These are phyloP conservation scores for Pangasius krempfi DNA, from an alignment of 2,797 vertebrate species.

Conservation along the genomic window DNA sequence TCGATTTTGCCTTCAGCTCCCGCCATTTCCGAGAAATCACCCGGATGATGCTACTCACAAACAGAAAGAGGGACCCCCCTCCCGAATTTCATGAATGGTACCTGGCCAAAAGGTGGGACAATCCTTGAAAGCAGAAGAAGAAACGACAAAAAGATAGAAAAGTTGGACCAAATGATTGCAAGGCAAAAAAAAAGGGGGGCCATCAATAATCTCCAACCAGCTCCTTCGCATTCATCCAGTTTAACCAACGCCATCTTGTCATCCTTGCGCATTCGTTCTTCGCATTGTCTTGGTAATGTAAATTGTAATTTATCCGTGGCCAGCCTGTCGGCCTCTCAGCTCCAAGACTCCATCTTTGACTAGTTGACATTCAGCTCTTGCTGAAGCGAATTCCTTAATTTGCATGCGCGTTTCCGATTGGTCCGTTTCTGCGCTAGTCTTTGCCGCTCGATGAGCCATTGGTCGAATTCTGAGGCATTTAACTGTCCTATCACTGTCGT, in stretches of 20 bases:
- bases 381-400: slow-evolving; percentile 84
- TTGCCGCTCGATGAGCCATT: slow-evolving; percentile 76
- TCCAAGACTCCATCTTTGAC: slow-evolving; percentile 96
- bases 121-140: slow-evolving; percentile 66
- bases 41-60: slow-evolving; percentile 76
- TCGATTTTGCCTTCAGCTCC: slow-evolving; percentile 69
- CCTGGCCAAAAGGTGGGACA: slow-evolving; percentile 76
- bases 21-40: slow-evolving; percentile 74
- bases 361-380: slow-evolving; percentile 94
- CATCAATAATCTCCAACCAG: slow-evolving; percentile 38
- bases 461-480: slow-evolving; percentile 79
- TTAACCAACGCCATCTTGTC: slow-evolving; percentile 49
- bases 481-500: slow-evolving; percentile 77
- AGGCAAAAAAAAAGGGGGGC: slow-evolving; percentile 38
- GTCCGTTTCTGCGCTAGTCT: slow-evolving; percentile 76
- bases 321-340: slow-evolving; percentile 86
- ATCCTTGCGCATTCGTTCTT: slow-evolving; percentile 43
- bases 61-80: slow-evolving; percentile 58
- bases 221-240: slow-evolving; percentile 29
- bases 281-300: slow-evolving; percentile 51
- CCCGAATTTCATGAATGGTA: slow-evolving; percentile 71
- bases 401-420: slow-evolving; percentile 79
- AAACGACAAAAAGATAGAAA: slow-evolving; percentile 62
- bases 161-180: slow-evolving; percentile 67
- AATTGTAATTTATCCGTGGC: slow-evolving; percentile 73